Base-by-base conservation (phyloP, 2,888 invertebrate genomes). In the Griposia aprilina region DNA sequence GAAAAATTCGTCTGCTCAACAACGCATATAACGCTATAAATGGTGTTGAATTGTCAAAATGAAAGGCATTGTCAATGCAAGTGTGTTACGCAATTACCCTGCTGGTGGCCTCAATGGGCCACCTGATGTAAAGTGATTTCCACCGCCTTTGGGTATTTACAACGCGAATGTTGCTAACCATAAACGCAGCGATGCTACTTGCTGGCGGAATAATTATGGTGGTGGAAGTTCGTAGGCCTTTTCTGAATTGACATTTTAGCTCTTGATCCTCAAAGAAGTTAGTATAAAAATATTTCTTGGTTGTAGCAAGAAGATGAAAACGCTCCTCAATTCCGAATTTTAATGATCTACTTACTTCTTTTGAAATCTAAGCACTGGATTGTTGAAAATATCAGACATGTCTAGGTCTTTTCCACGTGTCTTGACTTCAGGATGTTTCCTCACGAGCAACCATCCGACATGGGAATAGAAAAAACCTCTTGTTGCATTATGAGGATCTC, bases 381-480 rank as follows among this genome's bases (percentile, higher is more conserved):
- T 98, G 48, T 93, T 96, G 81, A 96, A 94, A 74, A 99, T 96
- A 92, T 99, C 98, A 36, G 97, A 97, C 90, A 98, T 91, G 86
- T 98, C 98, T 72, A 98, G 96, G 59, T 95, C 94, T 85, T 97
- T 97, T 73, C 98, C 98, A 90, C 97, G 98, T 55, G 93, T 95
- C 86, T 95, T 97, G 23, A 98, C 98, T 79, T 98, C 97, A 0
- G 98, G 98, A 90, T 98, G 98, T 93, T 98, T 98, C 78, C 97
- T 97, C 84, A 97, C 97, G 72, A 98, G 91, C 60, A 98, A 94
- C 98, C 98, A 99, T n/a, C 98, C 98, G 72, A 98, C 96, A 92
- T 99, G 98, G 0, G 98, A 97, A 93, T 98, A 98, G 96, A 98
- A 98, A 94, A 99, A 98, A 4, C 99, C 99, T 71, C 98, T 96